phyloP scores from a whole-genome alignment of 1,140 invertebrate species.

The Ceratina australensis region DNA sequence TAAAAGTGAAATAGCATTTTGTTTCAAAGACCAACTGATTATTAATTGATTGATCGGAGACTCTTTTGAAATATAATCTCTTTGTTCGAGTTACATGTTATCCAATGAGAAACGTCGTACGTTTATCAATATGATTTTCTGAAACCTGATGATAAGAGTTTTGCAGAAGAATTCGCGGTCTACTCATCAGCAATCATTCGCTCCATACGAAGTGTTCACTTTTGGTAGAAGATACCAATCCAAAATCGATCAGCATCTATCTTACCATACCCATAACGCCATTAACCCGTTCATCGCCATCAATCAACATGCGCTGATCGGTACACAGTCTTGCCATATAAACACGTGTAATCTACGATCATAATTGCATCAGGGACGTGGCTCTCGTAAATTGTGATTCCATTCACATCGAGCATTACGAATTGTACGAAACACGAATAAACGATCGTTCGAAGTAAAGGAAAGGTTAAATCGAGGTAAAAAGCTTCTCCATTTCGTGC shows the following conservation, averaged over 20 bases:
- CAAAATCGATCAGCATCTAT: neutral
- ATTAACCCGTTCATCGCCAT: slow-evolving; percentile 20
- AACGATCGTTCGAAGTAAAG: slow-evolving; percentile 3
- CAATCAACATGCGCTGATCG: neutral
- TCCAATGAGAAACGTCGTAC: too few species aligned
- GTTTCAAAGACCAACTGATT: too few species aligned
- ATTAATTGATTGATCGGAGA: too few species aligned
- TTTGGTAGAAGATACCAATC: too few species aligned
- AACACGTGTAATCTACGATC: neutral
- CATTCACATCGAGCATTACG: neutral
- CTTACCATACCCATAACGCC: slow-evolving; percentile 23
- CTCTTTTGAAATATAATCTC: too few species aligned
- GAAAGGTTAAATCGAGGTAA: neutral
- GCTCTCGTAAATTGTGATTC: neutral
- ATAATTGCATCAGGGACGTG: neutral
- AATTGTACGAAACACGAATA: slow-evolving; percentile 12
- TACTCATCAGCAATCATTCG: too few species aligned
- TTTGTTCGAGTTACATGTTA: too few species aligned
- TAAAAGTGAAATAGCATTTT: too few species aligned
- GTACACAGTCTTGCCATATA: neutral
- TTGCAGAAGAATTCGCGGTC: too few species aligned
- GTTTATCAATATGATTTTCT: too few species aligned
- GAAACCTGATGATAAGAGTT: too few species aligned
- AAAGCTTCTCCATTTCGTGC: slow-evolving; percentile 7
- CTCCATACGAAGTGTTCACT: too few species aligned